phyloP scores from a whole-genome alignment of 2,888 invertebrate species.

The Eupithecia subumbrata region DNA sequence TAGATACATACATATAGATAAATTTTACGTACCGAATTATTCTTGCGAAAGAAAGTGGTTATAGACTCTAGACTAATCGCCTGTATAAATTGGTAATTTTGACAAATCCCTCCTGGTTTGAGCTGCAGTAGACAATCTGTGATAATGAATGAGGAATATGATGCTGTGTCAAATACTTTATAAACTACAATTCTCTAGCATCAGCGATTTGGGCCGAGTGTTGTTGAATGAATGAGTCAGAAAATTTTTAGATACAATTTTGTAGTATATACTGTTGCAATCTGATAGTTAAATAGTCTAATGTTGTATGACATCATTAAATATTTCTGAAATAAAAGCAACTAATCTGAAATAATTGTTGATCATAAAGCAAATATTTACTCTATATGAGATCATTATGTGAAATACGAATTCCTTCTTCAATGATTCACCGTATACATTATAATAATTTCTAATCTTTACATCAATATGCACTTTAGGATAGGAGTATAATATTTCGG shows the following conservation, averaged over 20 bases:
- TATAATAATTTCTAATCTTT: constrained; percentile 2
- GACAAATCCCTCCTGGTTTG: background rate
- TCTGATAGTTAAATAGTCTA: background rate
- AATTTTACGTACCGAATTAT: no score
- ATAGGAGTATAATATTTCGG: background rate
- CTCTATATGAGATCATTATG: constrained; percentile 3
- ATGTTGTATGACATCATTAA: background rate
- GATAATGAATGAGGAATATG: background rate
- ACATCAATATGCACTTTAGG: background rate
- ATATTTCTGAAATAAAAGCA: constrained; percentile 4
- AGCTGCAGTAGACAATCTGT: background rate
- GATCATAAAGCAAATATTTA: constrained; percentile 14
- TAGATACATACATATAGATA: no score
- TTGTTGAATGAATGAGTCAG: background rate
- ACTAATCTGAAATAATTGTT: constrained; percentile 6
- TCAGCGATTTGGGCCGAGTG: background rate
- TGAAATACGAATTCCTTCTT: constrained; percentile 4
- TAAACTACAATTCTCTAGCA: background rate
- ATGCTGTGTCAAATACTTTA: background rate
- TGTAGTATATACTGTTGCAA: background rate
- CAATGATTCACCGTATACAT: background rate
- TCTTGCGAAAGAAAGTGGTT: no score
- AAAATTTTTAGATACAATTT: background rate
- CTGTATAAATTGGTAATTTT: background rate
- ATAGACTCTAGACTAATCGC: no score